phyloP scores from a whole-genome alignment of 2,888 invertebrate genomes.

The Sepioteuthis lessoniana region DNA sequence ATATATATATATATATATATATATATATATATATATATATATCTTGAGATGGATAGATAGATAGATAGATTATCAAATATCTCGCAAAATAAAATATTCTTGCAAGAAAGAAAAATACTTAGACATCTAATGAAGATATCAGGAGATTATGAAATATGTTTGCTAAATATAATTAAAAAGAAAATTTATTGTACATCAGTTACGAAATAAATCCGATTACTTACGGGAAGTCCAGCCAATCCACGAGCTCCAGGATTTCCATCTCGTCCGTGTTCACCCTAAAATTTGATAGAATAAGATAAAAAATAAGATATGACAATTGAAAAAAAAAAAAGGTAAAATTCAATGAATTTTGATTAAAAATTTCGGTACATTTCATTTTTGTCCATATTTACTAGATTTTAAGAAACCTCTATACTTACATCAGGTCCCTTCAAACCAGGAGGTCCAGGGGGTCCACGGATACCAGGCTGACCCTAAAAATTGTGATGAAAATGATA shows the following conservation, averaged over 20 bases:
- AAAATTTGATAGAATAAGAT: not conserved
- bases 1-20: too few species aligned
- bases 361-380: not conserved
- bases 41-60: not conserved
- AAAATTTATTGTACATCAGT: too few species aligned
- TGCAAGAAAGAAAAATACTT: too few species aligned
- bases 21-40: not conserved
- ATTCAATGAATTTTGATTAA: not conserved
- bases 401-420: slow-evolving; percentile 35
- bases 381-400: not conserved
- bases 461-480: slow-evolving; percentile 64
- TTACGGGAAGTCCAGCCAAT: not conserved
- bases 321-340: not conserved
- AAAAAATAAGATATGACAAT: not conserved
- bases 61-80: too few species aligned
- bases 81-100: too few species aligned
- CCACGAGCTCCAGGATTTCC: not conserved
- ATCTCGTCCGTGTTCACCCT: slow-evolving; percentile 45
- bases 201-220: not conserved
- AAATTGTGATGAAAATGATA: not conserved
- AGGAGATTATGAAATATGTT: not conserved
- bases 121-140: too few species aligned
- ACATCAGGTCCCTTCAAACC: slow-evolving; percentile 65
- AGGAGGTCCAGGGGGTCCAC: slow-evolving; percentile 62
- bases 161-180: not conserved